A percentile compares a stretch with the other conserved stretches of the same genome.
These are phyloP conservation scores for Muschampia plurimacula DNA, from an alignment of 2,888 invertebrate species.

Conservation along the genomic window DNA sequence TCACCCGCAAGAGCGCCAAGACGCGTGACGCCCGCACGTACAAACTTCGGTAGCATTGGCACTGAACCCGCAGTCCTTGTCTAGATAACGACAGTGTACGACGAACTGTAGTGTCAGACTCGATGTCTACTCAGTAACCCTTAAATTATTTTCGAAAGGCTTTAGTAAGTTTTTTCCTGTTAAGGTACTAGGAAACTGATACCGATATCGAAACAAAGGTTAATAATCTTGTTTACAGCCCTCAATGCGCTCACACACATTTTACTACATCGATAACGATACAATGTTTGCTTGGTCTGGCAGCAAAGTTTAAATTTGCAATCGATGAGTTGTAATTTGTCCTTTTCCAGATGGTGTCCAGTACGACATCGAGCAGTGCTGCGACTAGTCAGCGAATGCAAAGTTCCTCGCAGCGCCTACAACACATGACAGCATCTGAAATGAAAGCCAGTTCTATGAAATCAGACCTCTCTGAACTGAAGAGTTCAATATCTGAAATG, in stretches of 20 bases:
- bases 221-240: constrained; percentile 50
- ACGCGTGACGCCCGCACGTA: constrained; percentile 72
- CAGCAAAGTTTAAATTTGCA: constrained; percentile 2
- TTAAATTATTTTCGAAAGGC: constrained; percentile 41
- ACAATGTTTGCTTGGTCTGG: constrained; percentile 26
- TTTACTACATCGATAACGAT: constrained; percentile 17
- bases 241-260: constrained; percentile 13
- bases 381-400: constrained; percentile 86
- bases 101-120: constrained; percentile 53
- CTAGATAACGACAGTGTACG: constrained; percentile 76
- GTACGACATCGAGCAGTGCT: constrained; percentile 86
- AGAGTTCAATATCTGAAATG: constrained; percentile 95
- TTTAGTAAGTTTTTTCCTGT: constrained; percentile 25
- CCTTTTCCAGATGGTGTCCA: constrained; percentile 75
- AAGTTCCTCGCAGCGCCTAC: constrained; percentile 84
- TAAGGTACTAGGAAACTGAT: constrained; percentile 34
- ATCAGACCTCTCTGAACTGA: constrained; percentile 91
- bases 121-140: constrained; percentile 41
- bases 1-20: constrained; percentile 78
- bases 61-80: constrained; percentile 80
- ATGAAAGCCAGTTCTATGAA: constrained; percentile 94
- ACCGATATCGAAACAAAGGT: constrained; percentile 44
- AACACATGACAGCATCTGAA: constrained; percentile 87
- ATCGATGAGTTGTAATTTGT: constrained; percentile 14
- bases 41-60: constrained; percentile 77